These are phyloP conservation scores for Ichneumoninae sp. DNA, from an alignment of 2,888 invertebrate species.

Conservation along the genomic window DNA sequence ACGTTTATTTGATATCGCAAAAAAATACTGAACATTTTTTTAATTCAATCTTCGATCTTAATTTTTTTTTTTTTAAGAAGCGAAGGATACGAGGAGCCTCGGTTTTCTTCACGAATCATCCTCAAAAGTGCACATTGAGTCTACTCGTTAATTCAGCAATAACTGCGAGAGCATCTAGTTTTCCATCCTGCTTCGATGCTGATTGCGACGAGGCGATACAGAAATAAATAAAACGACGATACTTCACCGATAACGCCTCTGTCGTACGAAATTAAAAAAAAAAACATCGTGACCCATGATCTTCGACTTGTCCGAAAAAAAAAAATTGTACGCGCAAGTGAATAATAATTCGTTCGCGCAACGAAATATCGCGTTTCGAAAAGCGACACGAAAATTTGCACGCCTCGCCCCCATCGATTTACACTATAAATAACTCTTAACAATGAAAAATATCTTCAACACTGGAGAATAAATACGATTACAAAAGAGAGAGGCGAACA, in stretches of 20 bases:
- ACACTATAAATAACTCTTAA: conserved; percentile 63
- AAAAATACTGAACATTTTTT: neutral
- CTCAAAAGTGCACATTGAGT: conserved; percentile 44
- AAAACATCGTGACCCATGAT: conserved; percentile 3
- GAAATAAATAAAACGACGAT: conserved; percentile 5
- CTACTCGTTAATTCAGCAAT: conserved; percentile 20
- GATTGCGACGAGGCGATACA: conserved; percentile 21
- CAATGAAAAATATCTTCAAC: conserved; percentile 72
- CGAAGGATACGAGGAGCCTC: neutral
- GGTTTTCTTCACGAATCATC: conserved; percentile 12
- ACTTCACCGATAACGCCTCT: conserved; percentile 31
- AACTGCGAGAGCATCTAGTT: conserved; percentile 34
- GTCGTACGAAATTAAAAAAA: conserved; percentile 20
- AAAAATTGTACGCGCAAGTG: neutral
- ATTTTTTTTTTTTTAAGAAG: neutral
- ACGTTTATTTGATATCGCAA: too few relatives aligned
- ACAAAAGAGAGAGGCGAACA: conserved; percentile 74
- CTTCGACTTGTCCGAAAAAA: neutral
- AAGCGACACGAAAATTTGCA: conserved; percentile 5
- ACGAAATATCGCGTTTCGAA: neutral
- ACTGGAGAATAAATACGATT: conserved; percentile 75
- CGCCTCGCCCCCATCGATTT: conserved; percentile 32
- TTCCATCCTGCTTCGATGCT: conserved; percentile 16
- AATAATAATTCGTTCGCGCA: neutral
- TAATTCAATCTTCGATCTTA: neutral